Base-by-base conservation (phyloP, 2,888 invertebrate species). In the Tiliacea aurago region DNA sequence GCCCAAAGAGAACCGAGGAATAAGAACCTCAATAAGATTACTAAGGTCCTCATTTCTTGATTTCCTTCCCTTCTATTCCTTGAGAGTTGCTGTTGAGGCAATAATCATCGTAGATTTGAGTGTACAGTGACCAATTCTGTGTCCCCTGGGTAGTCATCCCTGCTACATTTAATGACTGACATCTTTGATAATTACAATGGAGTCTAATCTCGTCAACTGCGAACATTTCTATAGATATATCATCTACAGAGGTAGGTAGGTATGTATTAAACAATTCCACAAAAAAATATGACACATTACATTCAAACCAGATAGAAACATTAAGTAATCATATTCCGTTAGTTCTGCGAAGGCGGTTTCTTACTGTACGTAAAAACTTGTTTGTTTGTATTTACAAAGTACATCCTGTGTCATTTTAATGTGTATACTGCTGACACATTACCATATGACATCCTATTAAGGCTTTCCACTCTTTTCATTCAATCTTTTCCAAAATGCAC, bases 301-400 rank as follows among this genome's bases (percentile, higher is more conserved):
- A 64, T 53, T 28, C 4, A 45, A 56, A 65, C 33, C 43, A 53
- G n/a, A 75, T 37, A 33, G 41, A 15, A 53, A 51, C 59, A 81
- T 81, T 70, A 81, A 64, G 70, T 81, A 67, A 80, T 80, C 66
- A 76, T 70, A 23, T 23, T 65, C 78, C 78, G 78, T 78, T 78
- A 74, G 64, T 78, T 80, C 78, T 18, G 59, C 75, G 78, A 80
- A 80, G 13, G 13, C 33, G 13, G 49, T 65, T 65, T 74, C 65
- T 59, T 67, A 79, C 58, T 55, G 20, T 0, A 63, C 51, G 28
- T 73, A 68, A 68, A 65, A 74, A 56, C 43, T 20, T 61, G 37
- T 55, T 78, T 70, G 33, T 59, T 70, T 41, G 41, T 58, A 18
- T 20, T 43, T 58, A 23, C 37, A 23, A 62, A 64, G 53, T 70